Evolutionary conservation across 2,888 invertebrate genomes (phyloP).

Genomic region (Lathronympha strigana): DNA sequence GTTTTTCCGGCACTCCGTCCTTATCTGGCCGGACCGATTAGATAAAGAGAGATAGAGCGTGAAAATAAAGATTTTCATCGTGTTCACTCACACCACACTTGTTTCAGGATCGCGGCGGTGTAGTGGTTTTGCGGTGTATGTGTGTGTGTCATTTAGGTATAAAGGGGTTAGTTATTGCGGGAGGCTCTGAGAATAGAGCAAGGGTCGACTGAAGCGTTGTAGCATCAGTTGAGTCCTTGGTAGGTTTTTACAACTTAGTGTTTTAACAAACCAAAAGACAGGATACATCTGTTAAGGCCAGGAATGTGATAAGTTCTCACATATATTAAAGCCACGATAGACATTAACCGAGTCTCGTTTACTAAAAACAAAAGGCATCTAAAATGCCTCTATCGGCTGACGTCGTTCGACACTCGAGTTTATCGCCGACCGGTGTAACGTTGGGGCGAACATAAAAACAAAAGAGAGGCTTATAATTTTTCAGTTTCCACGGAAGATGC

Average conservation of each 20-base stretch:
- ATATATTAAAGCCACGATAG: constrained; percentile 22
- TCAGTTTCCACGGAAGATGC: constrained; percentile 71
- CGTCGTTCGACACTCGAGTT: constrained; percentile 39
- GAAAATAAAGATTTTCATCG: constrained; percentile 85
- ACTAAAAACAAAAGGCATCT: constrained; percentile 32
- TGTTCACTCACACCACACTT: constrained; percentile 80
- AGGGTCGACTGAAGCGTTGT: constrained; percentile 66
- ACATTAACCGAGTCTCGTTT: constrained; percentile 19
- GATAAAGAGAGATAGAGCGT: constrained; percentile 85
- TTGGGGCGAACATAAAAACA: constrained; percentile 62
- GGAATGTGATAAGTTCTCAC: constrained; percentile 27
- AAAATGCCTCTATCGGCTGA: constrained; percentile 47
- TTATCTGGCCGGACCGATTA: constrained; percentile 83
- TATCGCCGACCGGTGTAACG: constrained; percentile 51
- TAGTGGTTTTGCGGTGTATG: constrained; percentile 60
- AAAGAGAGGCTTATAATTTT: constrained; percentile 64
- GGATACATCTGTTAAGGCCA: not conserved
- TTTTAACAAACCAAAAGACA: not conserved
- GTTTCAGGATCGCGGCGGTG: constrained; percentile 70
- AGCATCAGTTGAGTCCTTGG: constrained; percentile 12
- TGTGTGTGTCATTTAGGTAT: constrained; percentile 67
- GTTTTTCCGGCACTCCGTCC: constrained; percentile 84
- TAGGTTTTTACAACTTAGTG: constrained; percentile 3
- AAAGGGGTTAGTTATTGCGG: constrained; percentile 61
- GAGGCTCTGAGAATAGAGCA: constrained; percentile 71